Conservation (phyloP, 2,888 invertebrate genomes). For the Yponomeuta evonymella region DNA sequence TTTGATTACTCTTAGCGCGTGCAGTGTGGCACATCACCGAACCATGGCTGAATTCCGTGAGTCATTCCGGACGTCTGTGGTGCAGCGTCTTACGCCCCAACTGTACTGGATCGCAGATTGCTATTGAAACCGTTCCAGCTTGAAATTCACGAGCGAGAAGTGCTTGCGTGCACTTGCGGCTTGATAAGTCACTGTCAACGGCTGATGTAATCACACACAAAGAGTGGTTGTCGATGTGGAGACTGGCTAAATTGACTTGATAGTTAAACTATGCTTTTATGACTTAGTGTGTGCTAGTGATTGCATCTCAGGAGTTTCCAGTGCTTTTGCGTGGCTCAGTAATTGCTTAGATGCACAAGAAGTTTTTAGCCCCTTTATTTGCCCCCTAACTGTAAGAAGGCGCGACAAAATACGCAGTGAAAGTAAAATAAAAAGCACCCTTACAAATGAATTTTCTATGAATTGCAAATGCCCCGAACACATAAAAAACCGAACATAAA, state of each 20-base stretch:
- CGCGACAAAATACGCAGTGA: background rate
- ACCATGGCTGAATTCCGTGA: too few species aligned
- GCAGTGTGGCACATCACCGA: too few species aligned
- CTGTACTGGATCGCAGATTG: too few species aligned
- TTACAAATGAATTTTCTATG: background rate
- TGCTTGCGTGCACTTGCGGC: background rate
- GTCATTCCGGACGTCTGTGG: too few species aligned
- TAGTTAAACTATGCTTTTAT: constrained; percentile 40
- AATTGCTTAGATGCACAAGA: background rate
- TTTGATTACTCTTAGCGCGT: too few species aligned
- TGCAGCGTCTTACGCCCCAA: too few species aligned
- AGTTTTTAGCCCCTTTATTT: background rate
- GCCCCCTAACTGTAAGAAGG: background rate
- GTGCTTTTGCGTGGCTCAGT: constrained; percentile 40
- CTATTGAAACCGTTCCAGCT: constrained; percentile 8
- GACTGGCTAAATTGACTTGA: constrained; percentile 7
- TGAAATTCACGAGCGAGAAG: background rate
- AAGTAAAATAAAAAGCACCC: background rate
- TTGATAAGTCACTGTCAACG: constrained; percentile 11
- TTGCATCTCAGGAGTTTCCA: constrained; percentile 59
- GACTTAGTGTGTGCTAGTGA: constrained; percentile 46
- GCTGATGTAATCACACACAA: constrained; percentile 12
- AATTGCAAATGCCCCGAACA: constrained; percentile 8
- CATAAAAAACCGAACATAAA: constrained; percentile 10
- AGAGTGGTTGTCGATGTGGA: constrained; percentile 6